Evolutionary conservation across 92 coral and sea anemone genomes (phyloP).

Genomic region (Porites evermanni): DNA sequence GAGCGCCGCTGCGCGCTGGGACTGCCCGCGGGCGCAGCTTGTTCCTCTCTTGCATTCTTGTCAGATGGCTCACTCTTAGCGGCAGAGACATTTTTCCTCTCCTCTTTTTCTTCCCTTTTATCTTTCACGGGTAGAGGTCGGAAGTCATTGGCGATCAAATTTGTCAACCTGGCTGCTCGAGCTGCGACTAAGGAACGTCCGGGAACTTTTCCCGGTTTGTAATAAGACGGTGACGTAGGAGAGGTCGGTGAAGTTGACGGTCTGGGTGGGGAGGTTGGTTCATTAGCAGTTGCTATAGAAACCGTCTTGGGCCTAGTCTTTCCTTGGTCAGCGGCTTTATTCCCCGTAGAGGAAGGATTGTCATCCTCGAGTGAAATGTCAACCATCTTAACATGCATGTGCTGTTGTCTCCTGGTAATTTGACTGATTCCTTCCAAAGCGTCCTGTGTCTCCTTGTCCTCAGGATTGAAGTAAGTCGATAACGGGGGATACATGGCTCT

Average conservation of each 20-base stretch:
- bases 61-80: background rate
- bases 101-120: constrained; percentile 46
- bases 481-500: constrained; percentile 99
- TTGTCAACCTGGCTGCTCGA: constrained; percentile 74
- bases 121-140: constrained; percentile 55
- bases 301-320: constrained; percentile 29
- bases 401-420: constrained; percentile 44
- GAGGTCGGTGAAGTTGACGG: constrained; percentile 47
- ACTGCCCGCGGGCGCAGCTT: constrained; percentile 32
- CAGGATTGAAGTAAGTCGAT: constrained; percentile 82
- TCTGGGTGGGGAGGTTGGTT: constrained; percentile 33
- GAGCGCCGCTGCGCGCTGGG: constrained; percentile 74
- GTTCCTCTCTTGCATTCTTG: constrained; percentile 22
- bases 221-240: constrained; percentile 31
- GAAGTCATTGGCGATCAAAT: constrained; percentile 72
- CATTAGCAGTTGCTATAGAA: constrained; percentile 29
- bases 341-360: constrained; percentile 19
- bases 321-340: constrained; percentile 12
- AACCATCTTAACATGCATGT: constrained; percentile 75
- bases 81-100: constrained; percentile 31
- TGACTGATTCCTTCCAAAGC: constrained; percentile 37
- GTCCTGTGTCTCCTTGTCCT: constrained; percentile 52
- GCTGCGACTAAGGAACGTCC: constrained; percentile 69
- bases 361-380: constrained; percentile 80
- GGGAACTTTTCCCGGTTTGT: constrained; percentile 29